Conservation (phyloP, 2,113 vertebrate species). For the Lathamus discolor region DNA sequence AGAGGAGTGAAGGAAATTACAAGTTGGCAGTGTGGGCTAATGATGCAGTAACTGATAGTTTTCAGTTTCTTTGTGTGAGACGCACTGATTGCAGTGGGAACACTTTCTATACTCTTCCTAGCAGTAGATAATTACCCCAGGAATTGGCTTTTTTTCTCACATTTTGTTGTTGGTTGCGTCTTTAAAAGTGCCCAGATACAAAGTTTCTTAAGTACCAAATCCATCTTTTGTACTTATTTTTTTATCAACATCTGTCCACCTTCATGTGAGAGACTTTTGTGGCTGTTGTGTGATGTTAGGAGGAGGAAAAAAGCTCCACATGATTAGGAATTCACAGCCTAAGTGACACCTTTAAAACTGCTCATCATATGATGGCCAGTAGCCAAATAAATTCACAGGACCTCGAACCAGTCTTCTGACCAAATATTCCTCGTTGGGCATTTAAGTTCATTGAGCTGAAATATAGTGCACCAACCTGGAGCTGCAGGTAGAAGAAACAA, state of each 20-base stretch:
- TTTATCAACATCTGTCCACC: not conserved
- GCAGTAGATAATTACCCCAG: not conserved
- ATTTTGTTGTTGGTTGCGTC: not conserved
- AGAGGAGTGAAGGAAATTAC: not conserved
- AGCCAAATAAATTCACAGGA: not conserved
- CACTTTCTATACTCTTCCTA: not conserved
- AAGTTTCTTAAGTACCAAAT: not conserved
- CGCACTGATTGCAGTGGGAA: not conserved
- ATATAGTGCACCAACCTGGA: not conserved
- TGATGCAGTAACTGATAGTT: constrained; percentile 5
- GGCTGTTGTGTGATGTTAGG: not conserved
- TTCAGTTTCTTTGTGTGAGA: not conserved
- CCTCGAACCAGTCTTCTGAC: not conserved
- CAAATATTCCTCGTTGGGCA: not conserved
- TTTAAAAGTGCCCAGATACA: not conserved
- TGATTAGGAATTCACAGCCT: not conserved
- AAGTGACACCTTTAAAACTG: not conserved
- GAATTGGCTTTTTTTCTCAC: not conserved
- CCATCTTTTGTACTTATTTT: not conserved
- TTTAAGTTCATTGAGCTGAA: not conserved
- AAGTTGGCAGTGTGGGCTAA: not conserved
- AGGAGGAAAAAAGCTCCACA: not conserved
- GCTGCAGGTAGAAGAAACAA: not conserved
- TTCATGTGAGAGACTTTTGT: not conserved
- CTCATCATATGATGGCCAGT: not conserved